Conservation (phyloP, 2,113 vertebrate genomes). For the Marmota flaviventris region DNA sequence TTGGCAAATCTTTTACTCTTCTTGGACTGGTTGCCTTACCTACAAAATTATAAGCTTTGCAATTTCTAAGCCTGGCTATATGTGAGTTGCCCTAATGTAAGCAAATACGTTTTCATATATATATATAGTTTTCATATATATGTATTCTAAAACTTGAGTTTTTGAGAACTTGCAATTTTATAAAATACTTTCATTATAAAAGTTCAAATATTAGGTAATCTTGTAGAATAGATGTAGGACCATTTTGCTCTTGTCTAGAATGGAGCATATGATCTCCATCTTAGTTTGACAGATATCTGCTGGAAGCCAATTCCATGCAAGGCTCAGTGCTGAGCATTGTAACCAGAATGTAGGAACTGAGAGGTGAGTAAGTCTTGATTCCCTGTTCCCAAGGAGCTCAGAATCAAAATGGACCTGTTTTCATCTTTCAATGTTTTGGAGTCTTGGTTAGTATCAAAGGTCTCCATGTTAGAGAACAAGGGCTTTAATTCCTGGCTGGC, state of each 20-base stretch:
- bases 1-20: not conserved
- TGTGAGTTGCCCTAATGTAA: not conserved
- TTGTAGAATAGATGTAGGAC: not conserved
- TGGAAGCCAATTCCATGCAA: not conserved
- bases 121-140: not conserved
- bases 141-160: not conserved
- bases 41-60: not conserved
- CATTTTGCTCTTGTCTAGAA: not conserved
- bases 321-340: not conserved
- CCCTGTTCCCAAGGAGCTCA: not conserved
- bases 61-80: not conserved
- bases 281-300: not conserved
- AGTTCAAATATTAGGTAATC: not conserved
- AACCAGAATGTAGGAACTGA: not conserved
- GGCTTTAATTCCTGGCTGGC: not conserved
- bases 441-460: not conserved
- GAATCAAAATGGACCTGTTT: not conserved
- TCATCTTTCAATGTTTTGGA: not conserved
- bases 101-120: not conserved
- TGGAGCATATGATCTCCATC: not conserved
- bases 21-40: not conserved
- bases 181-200: not conserved
- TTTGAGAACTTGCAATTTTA: constrained; percentile 35
- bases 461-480: not conserved
- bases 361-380: not conserved